Base-by-base conservation (phyloP, 2,797 vertebrate genomes). In the Trachops cirrhosus region DNA sequence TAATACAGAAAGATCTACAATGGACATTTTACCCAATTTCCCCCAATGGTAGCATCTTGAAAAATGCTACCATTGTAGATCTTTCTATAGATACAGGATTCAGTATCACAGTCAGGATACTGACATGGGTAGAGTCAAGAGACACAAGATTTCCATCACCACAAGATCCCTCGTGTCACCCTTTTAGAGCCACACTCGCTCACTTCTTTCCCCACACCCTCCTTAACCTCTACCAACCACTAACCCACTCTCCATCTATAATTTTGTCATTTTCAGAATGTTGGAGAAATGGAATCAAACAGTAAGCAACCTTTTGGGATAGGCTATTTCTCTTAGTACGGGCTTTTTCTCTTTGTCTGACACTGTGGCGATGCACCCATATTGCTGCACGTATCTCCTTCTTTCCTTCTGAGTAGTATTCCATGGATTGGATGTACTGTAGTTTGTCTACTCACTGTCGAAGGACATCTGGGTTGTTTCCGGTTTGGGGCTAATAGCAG, bases 221-320 rank as follows among this genome's bases (percentile, higher is more conserved):
- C 57, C 44, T 77, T 34, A 52, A 14, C 19, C 7, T 32, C 26
- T 84, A 9, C 8, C 59, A 70, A 39, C 11, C 6, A 64, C 9
- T 48, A 9, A 52, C n/a, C 62, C 92, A 18, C 9, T 94, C 57
- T 92, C 74, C 18, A 37, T 79, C 74, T 50, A 52, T 15, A 5
- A 21, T 74, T 86, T 52, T 83, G 39, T 86, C 37, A 44, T 74
- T 91, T 92, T 14, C 62, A 86, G 41, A 92, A 77, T 86, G 41
- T 48, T 62, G 48, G 21, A 34, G 44, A 67, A 83, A 83, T 75
- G 34, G 44, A 86, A 95, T 22, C 24, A 32, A 95, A 64, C 9
- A 75, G 8, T 18, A 6, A 75, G 1, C 21, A 77, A 39, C 2
- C 15, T 86, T 91, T 89, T 19, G 19, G 12, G 22, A 26, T 3